Conservation (phyloP, 2,888 invertebrate genomes). For the Drosophila monieri region DNA sequence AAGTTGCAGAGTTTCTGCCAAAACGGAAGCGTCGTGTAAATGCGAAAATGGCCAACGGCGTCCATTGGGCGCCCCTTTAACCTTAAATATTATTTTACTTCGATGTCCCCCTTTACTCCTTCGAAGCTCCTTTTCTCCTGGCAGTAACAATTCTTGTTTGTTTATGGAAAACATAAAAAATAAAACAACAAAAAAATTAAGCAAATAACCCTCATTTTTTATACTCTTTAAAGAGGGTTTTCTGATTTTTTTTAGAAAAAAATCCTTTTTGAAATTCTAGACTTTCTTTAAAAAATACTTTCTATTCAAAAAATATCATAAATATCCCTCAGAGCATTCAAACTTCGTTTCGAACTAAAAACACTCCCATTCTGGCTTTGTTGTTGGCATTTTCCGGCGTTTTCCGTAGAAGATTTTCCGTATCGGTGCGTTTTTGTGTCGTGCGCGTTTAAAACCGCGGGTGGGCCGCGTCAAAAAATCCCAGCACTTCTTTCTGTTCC, state of each 20-base stretch:
- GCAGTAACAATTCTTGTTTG: constrained; percentile 6
- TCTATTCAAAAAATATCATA: no score
- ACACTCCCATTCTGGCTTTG: background rate
- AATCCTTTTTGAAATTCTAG: no score
- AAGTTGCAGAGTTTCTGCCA: constrained; percentile 49
- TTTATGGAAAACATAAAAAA: constrained; percentile 8
- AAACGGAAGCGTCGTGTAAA: constrained; percentile 63
- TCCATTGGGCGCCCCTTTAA: constrained; percentile 55
- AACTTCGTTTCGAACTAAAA: background rate
- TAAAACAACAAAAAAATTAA: background rate
- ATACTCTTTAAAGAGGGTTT: no score
- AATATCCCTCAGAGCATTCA: no score
- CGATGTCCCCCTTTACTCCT: background rate
- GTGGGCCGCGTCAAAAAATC: constrained; percentile 12
- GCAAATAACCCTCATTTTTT: no score
- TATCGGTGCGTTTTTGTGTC: constrained; percentile 45
- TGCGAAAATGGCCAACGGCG: constrained; percentile 57
- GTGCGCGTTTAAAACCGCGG: constrained; percentile 39
- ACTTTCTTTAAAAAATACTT: no score
- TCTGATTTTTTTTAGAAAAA: no score
- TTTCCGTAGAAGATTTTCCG: constrained; percentile 40
- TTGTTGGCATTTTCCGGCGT: constrained; percentile 4
- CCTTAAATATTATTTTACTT: constrained; percentile 35
- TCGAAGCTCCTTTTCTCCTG: no score
- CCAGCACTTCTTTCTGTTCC: constrained; percentile 46